A percentile compares a stretch with the other conserved stretches of the same genome.
phyloP scores from a whole-genome alignment of 2,113 vertebrate species.

The Diphyllodes magnificus region DNA sequence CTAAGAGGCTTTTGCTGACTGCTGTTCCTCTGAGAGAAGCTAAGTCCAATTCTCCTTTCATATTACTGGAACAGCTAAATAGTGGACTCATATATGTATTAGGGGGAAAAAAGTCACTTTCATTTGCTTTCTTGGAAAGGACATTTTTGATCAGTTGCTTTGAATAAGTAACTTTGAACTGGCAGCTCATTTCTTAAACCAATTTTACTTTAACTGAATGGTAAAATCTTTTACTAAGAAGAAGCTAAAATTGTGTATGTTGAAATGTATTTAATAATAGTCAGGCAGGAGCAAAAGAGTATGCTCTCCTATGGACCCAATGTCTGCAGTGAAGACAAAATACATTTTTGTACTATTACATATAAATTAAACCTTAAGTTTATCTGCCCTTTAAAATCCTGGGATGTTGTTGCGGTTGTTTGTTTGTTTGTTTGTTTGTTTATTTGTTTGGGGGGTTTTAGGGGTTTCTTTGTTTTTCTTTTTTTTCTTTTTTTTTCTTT shows the following conservation, averaged over 20 bases:
- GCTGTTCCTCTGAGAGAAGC: slow-evolving; percentile 62
- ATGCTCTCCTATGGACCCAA: background rate
- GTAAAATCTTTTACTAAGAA: background rate
- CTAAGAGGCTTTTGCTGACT: slow-evolving; percentile 72
- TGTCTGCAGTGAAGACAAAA: background rate
- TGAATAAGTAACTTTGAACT: background rate
- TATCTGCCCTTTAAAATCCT: background rate
- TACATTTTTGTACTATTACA: background rate
- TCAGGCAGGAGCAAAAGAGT: background rate
- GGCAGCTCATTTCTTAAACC: background rate
- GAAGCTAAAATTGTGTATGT: background rate
- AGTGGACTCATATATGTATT: background rate
- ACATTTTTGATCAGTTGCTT: background rate
- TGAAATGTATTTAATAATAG: background rate
- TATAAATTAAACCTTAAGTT: background rate
- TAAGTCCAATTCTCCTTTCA: slow-evolving; percentile 5
- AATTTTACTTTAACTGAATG: background rate
- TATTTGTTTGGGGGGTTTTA: background rate
- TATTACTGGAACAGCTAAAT: slow-evolving; percentile 16
- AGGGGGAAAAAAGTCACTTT: background rate
- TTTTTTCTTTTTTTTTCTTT: background rate
- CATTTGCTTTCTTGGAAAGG: background rate
- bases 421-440: background rate
- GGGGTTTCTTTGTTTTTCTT: background rate
- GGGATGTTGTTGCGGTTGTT: background rate